A percentile compares a stretch with the other conserved stretches of the same genome.
Conservation (phyloP, 2,888 invertebrate genomes). For the Leptinotarsa tumamoca region DNA sequence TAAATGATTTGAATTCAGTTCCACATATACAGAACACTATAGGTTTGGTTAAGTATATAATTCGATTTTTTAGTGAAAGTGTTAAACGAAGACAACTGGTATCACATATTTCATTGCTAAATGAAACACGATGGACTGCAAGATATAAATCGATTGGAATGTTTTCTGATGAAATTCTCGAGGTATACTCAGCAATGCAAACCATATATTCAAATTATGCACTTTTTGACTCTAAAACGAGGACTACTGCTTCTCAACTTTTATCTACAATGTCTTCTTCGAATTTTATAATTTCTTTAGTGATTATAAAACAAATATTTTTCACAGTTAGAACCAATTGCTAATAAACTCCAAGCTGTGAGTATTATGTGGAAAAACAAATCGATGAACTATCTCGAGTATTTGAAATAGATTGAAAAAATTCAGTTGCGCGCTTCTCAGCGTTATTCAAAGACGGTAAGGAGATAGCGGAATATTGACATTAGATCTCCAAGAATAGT, state of each 20-base stretch:
- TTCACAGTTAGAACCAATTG: neutral
- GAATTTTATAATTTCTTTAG: constrained; percentile 17
- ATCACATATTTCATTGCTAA: neutral
- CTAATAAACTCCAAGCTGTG: constrained; percentile 17
- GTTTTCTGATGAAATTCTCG: neutral
- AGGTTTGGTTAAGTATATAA: neutral
- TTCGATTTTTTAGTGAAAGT: neutral
- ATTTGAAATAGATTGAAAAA: neutral
- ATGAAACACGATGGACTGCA: neutral
- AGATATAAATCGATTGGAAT: neutral
- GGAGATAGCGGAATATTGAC: neutral
- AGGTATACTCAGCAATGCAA: neutral
- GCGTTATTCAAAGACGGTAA: neutral
- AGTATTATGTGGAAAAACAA: constrained; percentile 11
- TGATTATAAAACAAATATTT: constrained; percentile 1
- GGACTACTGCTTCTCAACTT: neutral
- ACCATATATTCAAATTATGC: neutral
- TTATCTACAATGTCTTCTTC: neutral
- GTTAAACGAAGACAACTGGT: constrained; percentile 2
- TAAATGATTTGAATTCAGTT: no score
- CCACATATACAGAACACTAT: no score
- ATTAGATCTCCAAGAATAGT: neutral
- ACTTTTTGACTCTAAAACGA: neutral
- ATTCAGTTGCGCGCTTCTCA: constrained; percentile 2
- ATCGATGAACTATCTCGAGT: neutral